These are phyloP conservation scores for Sanderia malayensis DNA, from an alignment of 30 jellyfish, hydroid and myxozoan species.

Conservation along the genomic window DNA sequence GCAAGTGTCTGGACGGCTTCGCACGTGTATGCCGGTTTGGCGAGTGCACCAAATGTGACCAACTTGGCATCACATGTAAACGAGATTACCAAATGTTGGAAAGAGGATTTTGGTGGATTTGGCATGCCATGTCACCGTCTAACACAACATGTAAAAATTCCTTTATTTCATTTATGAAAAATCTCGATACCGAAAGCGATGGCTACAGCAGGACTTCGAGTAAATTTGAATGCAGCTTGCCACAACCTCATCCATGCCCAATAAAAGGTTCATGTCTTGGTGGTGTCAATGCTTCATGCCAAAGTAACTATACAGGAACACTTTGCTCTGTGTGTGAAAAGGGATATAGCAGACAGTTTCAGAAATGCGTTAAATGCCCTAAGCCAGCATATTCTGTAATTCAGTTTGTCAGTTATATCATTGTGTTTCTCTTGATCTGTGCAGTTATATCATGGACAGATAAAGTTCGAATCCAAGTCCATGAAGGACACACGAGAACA, in stretches of 20 bases:
- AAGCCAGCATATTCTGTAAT: slow-evolving; percentile 3
- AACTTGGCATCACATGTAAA: slow-evolving; percentile 21
- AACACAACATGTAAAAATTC: not conserved
- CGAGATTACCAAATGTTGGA: slow-evolving; percentile 25
- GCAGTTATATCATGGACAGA: slow-evolving; percentile 38
- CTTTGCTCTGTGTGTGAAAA: slow-evolving; percentile 52
- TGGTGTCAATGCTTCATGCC: slow-evolving; percentile 30
- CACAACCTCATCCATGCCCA: slow-evolving; percentile 50
- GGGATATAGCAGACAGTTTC: slow-evolving; percentile 34
- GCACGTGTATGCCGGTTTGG: slow-evolving; percentile 44
- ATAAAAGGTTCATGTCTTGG: slow-evolving; percentile 58
- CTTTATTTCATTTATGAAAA: slow-evolving; percentile 8
- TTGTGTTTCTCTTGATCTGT: slow-evolving; percentile 24
- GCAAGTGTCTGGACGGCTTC: slow-evolving; percentile 40
- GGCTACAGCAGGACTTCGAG: slow-evolving; percentile 14
- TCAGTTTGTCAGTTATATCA: slow-evolving; percentile 14
- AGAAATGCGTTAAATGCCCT: slow-evolving; percentile 44
- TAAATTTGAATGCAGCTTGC: slow-evolving; percentile 8
- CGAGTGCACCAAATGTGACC: slow-evolving; percentile 22
- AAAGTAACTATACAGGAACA: slow-evolving; percentile 40
- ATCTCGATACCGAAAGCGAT: slow-evolving; percentile 20
- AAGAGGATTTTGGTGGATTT: slow-evolving; percentile 39
- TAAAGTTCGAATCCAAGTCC: not conserved
- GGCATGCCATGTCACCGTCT: slow-evolving; percentile 1
- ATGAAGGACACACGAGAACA: slow-evolving; percentile 12